Evolutionary conservation across 92 coral and sea anemone genomes (phyloP).

Genomic region (Bergia sp.): DNA sequence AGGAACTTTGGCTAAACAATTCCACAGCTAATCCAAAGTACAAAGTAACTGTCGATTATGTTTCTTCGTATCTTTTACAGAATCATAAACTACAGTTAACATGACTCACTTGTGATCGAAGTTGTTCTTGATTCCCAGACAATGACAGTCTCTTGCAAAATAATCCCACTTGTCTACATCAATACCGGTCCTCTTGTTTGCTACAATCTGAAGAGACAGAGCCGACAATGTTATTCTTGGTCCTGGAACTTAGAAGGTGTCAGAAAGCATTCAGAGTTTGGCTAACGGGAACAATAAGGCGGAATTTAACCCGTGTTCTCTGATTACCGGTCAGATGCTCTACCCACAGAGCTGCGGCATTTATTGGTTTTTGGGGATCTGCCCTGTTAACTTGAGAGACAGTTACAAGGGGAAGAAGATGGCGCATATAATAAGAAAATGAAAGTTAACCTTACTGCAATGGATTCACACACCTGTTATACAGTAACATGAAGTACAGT

Average conservation of each 20-base stretch:
- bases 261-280: no score
- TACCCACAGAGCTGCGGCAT: no score
- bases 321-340: no score
- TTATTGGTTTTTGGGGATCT: no score
- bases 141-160: conserved; percentile 92
- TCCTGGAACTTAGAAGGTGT: no score
- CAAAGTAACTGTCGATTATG: neutral
- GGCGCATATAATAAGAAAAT: neutral
- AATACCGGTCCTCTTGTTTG: conserved; percentile 93
- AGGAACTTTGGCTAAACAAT: neutral
- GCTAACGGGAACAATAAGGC: neutral
- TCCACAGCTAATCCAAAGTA: neutral
- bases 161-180: conserved; percentile 98
- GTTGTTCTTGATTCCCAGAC: conserved; percentile 81
- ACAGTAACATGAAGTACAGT: no score
- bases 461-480: neutral
- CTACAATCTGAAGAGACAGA: conserved; percentile 71
- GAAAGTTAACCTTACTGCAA: neutral
- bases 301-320: no score
- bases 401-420: no score
- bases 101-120: conserved; percentile 85
- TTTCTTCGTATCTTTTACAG: no score
- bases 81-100: no score
- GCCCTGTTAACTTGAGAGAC: no score
- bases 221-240: neutral